These are phyloP conservation scores for Marmota monax DNA, from an alignment of 2,113 vertebrate species.

Conservation along the genomic window DNA sequence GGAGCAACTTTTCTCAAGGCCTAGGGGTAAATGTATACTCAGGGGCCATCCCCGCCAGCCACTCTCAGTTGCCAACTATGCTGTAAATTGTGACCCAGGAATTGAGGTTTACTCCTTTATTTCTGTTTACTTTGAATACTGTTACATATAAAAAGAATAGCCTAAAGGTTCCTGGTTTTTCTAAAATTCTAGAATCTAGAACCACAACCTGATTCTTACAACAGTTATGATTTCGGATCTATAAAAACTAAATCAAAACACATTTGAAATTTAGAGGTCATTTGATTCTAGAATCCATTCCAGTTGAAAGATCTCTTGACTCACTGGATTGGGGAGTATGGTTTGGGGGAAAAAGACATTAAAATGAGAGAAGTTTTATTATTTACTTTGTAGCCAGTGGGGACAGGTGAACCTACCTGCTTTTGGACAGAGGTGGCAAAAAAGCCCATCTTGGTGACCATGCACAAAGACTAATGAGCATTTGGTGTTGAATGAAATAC, in stretches of 20 bases:
- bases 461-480: background rate
- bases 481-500: accelerated
- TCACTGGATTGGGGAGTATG: background rate
- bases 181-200: background rate
- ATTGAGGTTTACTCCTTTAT: conserved; percentile 11
- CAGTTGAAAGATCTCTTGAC: background rate
- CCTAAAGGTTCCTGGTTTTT: background rate
- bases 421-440: background rate
- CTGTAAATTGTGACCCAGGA: background rate
- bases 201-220: background rate
- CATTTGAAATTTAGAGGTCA: background rate
- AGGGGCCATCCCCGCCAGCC: background rate
- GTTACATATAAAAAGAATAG: background rate
- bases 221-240: background rate
- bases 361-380: background rate
- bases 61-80: accelerated
- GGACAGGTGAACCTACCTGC: background rate
- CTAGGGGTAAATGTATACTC: accelerated
- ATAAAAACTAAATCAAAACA: background rate
- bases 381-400: background rate
- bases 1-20: too few relatives aligned
- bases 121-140: conserved; percentile 52
- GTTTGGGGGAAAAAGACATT: background rate
- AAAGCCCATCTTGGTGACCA: background rate
- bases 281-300: background rate